phyloP scores from a whole-genome alignment of 2,797 vertebrate species.

The Enteromius treurensis region DNA sequence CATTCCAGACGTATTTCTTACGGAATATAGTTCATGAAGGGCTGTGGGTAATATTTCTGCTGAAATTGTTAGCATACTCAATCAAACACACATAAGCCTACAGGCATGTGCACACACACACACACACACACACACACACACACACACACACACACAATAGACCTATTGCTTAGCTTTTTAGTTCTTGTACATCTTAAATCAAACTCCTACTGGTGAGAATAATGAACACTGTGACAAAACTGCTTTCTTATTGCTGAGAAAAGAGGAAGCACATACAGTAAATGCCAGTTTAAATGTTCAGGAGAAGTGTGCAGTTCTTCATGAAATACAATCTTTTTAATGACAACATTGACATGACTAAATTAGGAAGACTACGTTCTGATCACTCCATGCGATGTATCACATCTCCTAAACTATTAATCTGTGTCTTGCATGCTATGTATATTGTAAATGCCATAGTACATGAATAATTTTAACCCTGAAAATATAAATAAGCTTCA shows the following conservation, averaged over 20 bases:
- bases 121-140: not conserved
- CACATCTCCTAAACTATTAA: conserved; percentile 46
- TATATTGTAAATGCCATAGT: conserved; percentile 27
- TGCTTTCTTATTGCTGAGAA: conserved; percentile 4
- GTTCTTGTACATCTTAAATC: conserved; percentile 8
- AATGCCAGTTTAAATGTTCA: conserved; percentile 31
- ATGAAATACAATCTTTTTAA: conserved; percentile 51
- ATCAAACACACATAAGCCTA: conserved; percentile 13
- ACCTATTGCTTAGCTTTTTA: not conserved
- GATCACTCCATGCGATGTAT: conserved; percentile 46
- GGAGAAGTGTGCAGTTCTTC: conserved; percentile 21
- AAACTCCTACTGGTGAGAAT: conserved; percentile 21
- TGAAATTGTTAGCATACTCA: conserved; percentile 1
- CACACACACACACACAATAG: not conserved
- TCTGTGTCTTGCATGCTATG: conserved; percentile 29
- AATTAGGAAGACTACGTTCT: conserved; percentile 40
- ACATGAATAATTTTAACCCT: conserved; percentile 6
- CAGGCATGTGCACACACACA: conserved; percentile 16
- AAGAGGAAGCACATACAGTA: not conserved
- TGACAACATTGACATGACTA: conserved; percentile 50
- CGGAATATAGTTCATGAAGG: not conserved
- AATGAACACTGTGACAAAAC: not conserved
- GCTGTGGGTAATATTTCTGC: conserved; percentile 11
- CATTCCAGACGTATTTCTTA: not conserved
- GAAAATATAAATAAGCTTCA: not conserved